Evolutionary conservation across 2,797 vertebrate species (phyloP), one percentile per base, ranked within the genome.

Genomic region (Thripadectes ignobilis): DNA sequence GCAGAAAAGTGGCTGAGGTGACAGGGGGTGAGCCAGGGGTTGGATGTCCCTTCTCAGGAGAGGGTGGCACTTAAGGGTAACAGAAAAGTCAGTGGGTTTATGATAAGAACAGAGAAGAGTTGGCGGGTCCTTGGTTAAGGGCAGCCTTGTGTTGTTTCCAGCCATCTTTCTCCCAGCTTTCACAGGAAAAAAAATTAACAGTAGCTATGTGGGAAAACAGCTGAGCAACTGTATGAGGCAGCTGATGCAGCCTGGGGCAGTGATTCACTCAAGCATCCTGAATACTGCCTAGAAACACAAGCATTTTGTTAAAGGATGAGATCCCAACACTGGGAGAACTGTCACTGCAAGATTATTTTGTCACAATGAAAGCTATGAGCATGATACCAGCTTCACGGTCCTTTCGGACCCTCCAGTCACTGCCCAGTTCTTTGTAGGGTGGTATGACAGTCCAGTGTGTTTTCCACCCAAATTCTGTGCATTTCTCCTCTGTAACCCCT

Each of bases 391-490:
- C 34, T 52, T 62, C 24, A 29, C 48, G 15, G 36, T 51, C 43
- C 32, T 39, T 41, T 51, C 32, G 68, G 41, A 75, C 32, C 22
- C 26, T 45, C 20, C 20, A 77, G 61, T 34, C 11, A 18, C n/a
- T 4, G 6, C 9, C 32, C 49, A 52, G 26, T 22, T 80, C 41
- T 32, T 12, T 2, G 7, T 17, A n/a, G 0, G 2, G 20, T 6
- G 3, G 5, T 27, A 10, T 5, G 6, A 18, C 14, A 49, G 8
- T 6, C 34, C 8, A 11, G 10, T 8, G 12, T 74, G 19, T 8
- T 75, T 85, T 62, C 38, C 22, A 79, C 8, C 2, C n/a, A 62
- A 39, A 39, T 61, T 30, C 22, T 19, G n/a, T 27, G 29, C 17
- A 1, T 57, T 83, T 91, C 79, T 92, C 26, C 57, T 75, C 48